phyloP scores from a whole-genome alignment of 2,888 invertebrate species.

The Suillia variegata region DNA sequence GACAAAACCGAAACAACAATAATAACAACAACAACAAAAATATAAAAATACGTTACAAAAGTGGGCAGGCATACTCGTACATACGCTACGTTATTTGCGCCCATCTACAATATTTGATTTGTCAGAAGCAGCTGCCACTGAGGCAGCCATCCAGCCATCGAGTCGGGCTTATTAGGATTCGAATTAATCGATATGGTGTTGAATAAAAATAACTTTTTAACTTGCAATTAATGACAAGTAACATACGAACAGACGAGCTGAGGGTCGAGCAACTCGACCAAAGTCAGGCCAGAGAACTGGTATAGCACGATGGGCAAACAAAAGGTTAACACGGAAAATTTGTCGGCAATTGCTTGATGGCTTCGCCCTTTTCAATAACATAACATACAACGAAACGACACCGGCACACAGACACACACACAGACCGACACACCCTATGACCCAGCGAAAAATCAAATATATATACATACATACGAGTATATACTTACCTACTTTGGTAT shows the following conservation, averaged over 20 bases:
- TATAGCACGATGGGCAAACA: constrained; percentile 21
- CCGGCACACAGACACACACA: constrained; percentile 22
- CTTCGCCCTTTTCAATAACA: constrained; percentile 27
- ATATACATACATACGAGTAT: no score
- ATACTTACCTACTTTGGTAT: no score
- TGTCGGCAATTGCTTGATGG: constrained; percentile 40
- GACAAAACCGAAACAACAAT: not conserved
- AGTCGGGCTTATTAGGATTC: constrained; percentile 33
- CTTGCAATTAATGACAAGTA: constrained; percentile 45
- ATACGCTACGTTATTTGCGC: no score
- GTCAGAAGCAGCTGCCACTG: no score
- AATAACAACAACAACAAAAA: not conserved
- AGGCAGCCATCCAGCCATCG: no score
- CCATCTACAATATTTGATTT: no score
- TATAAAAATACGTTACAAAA: constrained; percentile 31
- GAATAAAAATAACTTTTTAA: constrained; percentile 44
- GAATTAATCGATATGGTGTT: constrained; percentile 30
- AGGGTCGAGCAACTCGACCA: no score
- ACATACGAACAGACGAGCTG: not conserved
- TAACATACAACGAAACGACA: no score
- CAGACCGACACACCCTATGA: constrained; percentile 30
- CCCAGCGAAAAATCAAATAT: constrained; percentile 23
- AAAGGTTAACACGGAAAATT: constrained; percentile 44
- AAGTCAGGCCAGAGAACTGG: not conserved
- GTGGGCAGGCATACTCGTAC: not conserved